These are phyloP conservation scores for Lagopus muta DNA, from an alignment of 2,113 vertebrate species.

Conservation along the genomic window DNA sequence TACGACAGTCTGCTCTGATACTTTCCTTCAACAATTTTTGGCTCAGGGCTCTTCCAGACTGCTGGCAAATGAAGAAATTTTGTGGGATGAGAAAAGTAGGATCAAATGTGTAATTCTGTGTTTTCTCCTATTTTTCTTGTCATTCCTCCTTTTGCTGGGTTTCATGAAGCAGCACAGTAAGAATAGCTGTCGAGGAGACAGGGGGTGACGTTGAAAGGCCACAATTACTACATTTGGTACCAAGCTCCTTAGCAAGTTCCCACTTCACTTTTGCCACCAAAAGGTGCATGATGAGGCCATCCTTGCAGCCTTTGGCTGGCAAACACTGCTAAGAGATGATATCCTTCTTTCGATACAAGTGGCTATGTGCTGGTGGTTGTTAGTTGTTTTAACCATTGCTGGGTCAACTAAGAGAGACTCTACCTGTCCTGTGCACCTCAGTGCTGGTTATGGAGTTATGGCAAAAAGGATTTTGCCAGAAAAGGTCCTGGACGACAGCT, in stretches of 20 bases:
- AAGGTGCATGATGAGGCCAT: background rate
- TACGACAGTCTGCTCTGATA: background rate
- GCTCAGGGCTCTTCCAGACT: background rate
- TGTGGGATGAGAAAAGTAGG: background rate
- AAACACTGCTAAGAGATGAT: background rate
- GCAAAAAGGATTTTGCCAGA: background rate
- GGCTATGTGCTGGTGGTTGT: accelerated
- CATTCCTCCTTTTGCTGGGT: background rate
- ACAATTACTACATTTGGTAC: background rate
- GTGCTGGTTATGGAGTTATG: accelerated
- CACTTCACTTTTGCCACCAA: background rate
- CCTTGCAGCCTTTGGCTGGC: background rate
- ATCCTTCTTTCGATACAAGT: background rate
- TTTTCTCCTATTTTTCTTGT: background rate
- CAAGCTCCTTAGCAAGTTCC: background rate
- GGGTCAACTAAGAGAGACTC: background rate
- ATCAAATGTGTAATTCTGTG: background rate
- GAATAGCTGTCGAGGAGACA: background rate
- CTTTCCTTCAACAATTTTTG: background rate
- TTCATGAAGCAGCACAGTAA: background rate
- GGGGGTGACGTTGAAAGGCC: background rate
- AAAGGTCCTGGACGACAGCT: background rate
- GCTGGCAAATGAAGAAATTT: background rate
- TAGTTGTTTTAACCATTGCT: background rate
- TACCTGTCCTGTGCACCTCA: accelerated